Evolutionary conservation across 2,113 vertebrate species (phyloP).

Genomic region (Glaucomys volans): DNA sequence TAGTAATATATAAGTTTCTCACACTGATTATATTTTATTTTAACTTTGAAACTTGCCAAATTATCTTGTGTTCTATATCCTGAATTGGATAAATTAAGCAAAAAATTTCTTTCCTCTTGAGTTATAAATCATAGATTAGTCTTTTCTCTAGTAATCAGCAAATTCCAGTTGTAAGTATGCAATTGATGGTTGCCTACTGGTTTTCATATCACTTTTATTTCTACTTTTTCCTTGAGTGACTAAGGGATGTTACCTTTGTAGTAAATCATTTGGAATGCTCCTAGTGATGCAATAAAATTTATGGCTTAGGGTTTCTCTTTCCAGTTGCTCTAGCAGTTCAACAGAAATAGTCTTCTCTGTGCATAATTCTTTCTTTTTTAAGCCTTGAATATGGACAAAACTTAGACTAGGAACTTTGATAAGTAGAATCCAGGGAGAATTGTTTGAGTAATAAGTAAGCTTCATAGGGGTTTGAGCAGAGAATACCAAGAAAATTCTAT

Average conservation of each 20-base stretch:
- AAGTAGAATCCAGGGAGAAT: conserved; percentile 18
- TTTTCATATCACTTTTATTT: conserved; percentile 6
- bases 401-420: not conserved
- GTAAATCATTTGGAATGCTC: not conserved
- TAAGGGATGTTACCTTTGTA: not conserved
- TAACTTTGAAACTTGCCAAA: not conserved
- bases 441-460: not conserved
- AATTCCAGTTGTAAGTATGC: not conserved
- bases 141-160: not conserved
- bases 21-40: not conserved
- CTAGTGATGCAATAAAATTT: not conserved
- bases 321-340: not conserved
- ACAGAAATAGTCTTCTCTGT: not conserved
- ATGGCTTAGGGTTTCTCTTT: conserved; percentile 6
- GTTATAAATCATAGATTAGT: not conserved
- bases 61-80: not conserved
- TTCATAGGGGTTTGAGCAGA: conserved; percentile 27
- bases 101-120: not conserved
- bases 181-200: not conserved
- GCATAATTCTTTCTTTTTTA: conserved; percentile 11
- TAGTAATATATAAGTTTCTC: not conserved
- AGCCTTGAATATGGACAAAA: not conserved
- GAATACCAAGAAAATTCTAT: conserved; percentile 66
- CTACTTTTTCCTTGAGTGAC: conserved; percentile 18
- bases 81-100: conserved; percentile 11